Evolutionary conservation across 1,140 invertebrate species (phyloP), one percentile per base, ranked within the genome.

Genomic region (Drosophila parvula): DNA sequence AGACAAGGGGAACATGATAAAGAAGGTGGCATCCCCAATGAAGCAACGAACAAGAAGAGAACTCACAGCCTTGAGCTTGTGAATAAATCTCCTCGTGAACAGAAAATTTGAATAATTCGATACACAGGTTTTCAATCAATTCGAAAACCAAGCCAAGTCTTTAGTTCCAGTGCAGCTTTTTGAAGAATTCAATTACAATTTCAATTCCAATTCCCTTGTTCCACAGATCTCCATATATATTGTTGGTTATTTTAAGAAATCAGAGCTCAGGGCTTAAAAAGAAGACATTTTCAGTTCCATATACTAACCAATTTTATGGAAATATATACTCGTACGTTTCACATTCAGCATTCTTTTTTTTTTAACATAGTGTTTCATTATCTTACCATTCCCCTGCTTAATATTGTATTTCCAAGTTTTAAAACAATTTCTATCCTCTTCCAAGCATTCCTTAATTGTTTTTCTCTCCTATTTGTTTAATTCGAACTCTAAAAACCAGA

Each of bases 71-170:
- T 27, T 12, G 34, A 6, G 50, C 36, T 63, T 63, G 60, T 18
- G 51, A 57, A 43, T 32, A 56, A 63, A 43, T 32, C 28, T 64
- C 10, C 28, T 64, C 10, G 7, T 27, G 32, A 5, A 6, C 5
- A 4, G 40, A 12, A 34, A 38, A 65, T 65, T 38, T 47, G 3
- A 65, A 65, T 61, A 65, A 45, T 30, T 65, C 56, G 8, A 16
- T 38, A 40, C 50, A 62, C 5, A 38, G 60, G 34, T 30, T 57
- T 62, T 58, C 50, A 40, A 62, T 62, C 60, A 61, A 36, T 38
- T 28, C 5, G 16, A 53, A 32, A 55, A 11, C 11, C 7, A n/a
- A 11, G 7, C 2, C 10, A 7, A 7, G 12, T n/a, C 10, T 16
- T 14, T 36, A 34, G 16, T 48, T 18, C 32, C 50, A 14, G 32